These are phyloP conservation scores for Achatina immaculata DNA, from an alignment of 1,140 invertebrate genomes.

Conservation along the genomic window DNA sequence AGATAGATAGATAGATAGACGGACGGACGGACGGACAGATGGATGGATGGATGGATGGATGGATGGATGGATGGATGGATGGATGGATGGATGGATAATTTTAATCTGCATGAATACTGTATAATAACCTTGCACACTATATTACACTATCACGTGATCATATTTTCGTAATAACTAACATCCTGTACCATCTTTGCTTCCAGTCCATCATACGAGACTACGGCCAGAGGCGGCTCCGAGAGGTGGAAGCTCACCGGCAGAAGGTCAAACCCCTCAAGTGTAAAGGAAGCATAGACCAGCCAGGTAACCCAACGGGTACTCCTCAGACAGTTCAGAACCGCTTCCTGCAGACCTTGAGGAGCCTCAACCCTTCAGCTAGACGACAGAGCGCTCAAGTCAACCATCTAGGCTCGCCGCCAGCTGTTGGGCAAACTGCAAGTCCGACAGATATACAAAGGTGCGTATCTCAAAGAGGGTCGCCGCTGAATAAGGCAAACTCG, in stretches of 20 bases:
- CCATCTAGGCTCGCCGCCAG: constrained; percentile 17
- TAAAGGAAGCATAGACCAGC: background rate
- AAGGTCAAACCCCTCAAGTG: constrained; percentile 49
- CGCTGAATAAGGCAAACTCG: background rate
- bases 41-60: too few relatives aligned
- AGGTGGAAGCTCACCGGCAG: constrained; percentile 62
- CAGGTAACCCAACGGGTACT: background rate
- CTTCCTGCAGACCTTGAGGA: constrained; percentile 28
- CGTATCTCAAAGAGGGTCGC: constrained; percentile 17
- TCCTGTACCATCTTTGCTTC: too few relatives aligned
- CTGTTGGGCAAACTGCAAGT: constrained; percentile 4
- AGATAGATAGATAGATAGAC: too few relatives aligned
- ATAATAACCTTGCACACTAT: too few relatives aligned
- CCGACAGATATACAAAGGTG: constrained; percentile 20
- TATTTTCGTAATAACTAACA: too few relatives aligned
- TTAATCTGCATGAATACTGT: too few relatives aligned
- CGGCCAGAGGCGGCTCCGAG: constrained; percentile 59
- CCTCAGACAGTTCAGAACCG: constrained; percentile 35
- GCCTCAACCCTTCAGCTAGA: constrained; percentile 22
- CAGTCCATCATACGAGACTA: constrained; percentile 65
- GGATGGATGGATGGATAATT: too few relatives aligned
- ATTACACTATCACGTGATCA: too few relatives aligned
- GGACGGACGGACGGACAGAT: too few relatives aligned
- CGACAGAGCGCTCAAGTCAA: constrained; percentile 28
- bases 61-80: too few relatives aligned